A percentile compares a stretch with the other conserved stretches of the same genome.
These are phyloP conservation scores for Propsilocerus akamusi DNA, from an alignment of 1,140 invertebrate species.

Conservation along the genomic window DNA sequence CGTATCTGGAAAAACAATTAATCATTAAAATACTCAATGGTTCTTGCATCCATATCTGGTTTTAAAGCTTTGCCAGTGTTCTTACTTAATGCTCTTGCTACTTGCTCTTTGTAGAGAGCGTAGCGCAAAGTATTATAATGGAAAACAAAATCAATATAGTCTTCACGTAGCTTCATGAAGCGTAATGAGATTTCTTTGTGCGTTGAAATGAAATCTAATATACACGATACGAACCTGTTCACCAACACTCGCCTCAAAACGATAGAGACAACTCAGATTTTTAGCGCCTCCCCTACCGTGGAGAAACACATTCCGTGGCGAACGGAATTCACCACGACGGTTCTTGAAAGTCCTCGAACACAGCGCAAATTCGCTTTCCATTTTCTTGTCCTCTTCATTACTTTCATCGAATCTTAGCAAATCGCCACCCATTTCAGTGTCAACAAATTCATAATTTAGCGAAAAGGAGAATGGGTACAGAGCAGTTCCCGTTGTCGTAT, in stretches of 20 bases:
- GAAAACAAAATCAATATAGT: no score
- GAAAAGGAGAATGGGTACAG: conserved; percentile 43
- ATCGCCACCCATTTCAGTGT: conserved; percentile 54
- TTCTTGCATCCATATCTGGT: no score
- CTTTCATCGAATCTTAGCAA: conserved; percentile 26
- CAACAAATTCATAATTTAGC: conserved; percentile 66
- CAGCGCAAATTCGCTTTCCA: conserved; percentile 11
- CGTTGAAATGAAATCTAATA: no score
- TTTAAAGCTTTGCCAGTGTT: no score
- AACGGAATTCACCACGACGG: conserved; percentile 21
- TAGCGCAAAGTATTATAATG: no score
- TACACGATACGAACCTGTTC: conserved; percentile 27
- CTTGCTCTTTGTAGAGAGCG: no score
- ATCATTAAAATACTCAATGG: conserved; percentile 10
- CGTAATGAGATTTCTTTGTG: no score
- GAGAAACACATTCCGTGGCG: conserved; percentile 47
- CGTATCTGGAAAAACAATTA: conserved; percentile 18
- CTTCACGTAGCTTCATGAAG: no score
- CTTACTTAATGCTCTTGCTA: no score
- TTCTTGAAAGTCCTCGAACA: conserved; percentile 25
- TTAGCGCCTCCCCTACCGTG: conserved; percentile 56
- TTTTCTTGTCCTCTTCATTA: not conserved
- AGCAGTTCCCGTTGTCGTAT: conserved; percentile 40
- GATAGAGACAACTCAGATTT: conserved; percentile 52
- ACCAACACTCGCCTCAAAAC: conserved; percentile 43